A percentile compares a stretch with the other conserved stretches of the same genome.
These are phyloP conservation scores for Rhopalosiphum padi DNA, from an alignment of 1,140 invertebrate species.

Conservation along the genomic window DNA sequence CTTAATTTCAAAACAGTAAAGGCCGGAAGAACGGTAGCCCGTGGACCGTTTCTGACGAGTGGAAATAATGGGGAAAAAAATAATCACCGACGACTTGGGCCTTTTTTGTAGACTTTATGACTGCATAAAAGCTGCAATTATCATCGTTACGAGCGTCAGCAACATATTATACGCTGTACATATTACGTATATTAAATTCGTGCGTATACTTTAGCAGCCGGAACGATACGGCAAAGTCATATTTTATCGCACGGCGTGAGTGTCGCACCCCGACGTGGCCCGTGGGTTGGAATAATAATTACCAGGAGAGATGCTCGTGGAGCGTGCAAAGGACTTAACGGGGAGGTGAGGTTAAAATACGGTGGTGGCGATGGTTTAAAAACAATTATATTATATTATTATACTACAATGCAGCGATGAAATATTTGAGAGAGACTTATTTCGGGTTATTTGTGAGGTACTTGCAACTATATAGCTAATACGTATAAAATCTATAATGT, in stretches of 20 bases:
- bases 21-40: not conserved
- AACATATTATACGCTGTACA: not conserved
- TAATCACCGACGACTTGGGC: not conserved
- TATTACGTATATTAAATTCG: not conserved
- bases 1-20: not conserved
- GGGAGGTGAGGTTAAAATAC: not conserved
- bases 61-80: not conserved
- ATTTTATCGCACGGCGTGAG: not conserved
- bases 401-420: not conserved
- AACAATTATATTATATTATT: not conserved
- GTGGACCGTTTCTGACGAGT: not conserved
- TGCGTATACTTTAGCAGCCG: not conserved
- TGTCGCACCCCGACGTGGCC: too few relatives aligned
- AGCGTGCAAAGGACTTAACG: not conserved
- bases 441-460: not conserved
- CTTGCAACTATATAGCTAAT: too few relatives aligned
- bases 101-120: not conserved
- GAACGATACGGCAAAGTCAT: not conserved
- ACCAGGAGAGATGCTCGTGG: not conserved
- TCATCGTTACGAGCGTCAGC: not conserved
- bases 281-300: not conserved
- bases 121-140: not conserved
- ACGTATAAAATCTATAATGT: too few relatives aligned
- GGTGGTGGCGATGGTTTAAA: too few relatives aligned
- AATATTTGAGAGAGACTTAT: not conserved